phyloP scores from a whole-genome alignment of 2,888 invertebrate species.

The Coenonympha arcania region DNA sequence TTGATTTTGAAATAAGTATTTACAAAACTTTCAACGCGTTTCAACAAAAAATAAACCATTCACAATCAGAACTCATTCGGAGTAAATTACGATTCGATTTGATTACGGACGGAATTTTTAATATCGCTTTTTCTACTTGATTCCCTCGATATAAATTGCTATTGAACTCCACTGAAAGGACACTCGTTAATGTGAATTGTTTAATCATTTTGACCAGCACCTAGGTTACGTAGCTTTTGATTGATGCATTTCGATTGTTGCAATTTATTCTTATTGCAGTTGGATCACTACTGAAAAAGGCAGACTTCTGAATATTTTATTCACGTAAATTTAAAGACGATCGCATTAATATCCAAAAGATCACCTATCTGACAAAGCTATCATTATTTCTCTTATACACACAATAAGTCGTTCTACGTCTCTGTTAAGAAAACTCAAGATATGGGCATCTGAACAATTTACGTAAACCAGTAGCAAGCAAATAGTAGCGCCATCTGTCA shows the following conservation, averaged over 20 bases:
- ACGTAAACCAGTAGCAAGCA: too few species aligned
- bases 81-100: conserved; percentile 2
- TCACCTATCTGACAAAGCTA: too few species aligned
- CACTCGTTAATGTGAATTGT: conserved; percentile 1
- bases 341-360: not conserved
- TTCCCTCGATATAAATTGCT: not conserved
- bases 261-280: not conserved
- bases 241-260: not conserved
- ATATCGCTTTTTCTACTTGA: conserved; percentile 1
- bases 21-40: not conserved
- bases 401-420: too few species aligned
- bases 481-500: too few species aligned
- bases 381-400: too few species aligned
- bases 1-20: not conserved
- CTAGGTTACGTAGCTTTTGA: not conserved
- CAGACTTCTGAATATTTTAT: not conserved
- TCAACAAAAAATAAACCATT: not conserved
- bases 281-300: not conserved
- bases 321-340: not conserved
- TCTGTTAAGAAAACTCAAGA: too few species aligned
- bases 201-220: conserved; percentile 3
- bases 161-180: conserved; percentile 1
- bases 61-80: not conserved
- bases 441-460: too few species aligned
- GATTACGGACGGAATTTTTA: conserved; percentile 5